A percentile compares a stretch with the other conserved stretches of the same genome.
phyloP scores from a whole-genome alignment of 2,113 vertebrate genomes.

The Irena cyanogastra region DNA sequence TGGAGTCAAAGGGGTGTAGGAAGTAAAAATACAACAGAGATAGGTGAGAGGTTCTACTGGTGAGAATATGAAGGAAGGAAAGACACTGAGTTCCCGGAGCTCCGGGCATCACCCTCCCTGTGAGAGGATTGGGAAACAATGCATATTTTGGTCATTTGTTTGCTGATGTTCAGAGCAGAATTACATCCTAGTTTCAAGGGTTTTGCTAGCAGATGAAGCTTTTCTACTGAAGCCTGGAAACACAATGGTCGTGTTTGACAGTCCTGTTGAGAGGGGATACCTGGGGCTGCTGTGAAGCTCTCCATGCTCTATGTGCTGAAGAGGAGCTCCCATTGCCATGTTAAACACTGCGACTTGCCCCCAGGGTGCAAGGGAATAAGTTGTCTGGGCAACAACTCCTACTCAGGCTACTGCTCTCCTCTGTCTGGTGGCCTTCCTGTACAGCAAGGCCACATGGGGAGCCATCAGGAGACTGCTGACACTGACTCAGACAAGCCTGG shows the following conservation, averaged over 20 bases:
- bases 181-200: background rate
- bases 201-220: background rate
- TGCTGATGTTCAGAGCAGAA: background rate
- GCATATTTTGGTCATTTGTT: background rate
- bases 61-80: background rate
- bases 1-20: background rate
- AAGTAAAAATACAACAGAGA: background rate
- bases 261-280: background rate
- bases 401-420: background rate
- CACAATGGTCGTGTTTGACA: background rate
- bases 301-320: background rate
- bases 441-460: background rate
- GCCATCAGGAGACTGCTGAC: background rate
- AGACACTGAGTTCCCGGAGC: background rate
- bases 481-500: background rate
- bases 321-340: background rate
- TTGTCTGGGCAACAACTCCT: background rate
- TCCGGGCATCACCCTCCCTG: background rate
- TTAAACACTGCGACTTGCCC: background rate
- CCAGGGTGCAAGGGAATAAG: background rate
- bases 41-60: background rate
- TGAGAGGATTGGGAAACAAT: background rate
- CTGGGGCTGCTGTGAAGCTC: background rate
- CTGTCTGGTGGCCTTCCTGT: background rate
- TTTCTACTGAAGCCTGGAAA: background rate